Evolutionary conservation across 2,797 vertebrate genomes (phyloP).

Genomic region (Alfaro cultratus): DNA sequence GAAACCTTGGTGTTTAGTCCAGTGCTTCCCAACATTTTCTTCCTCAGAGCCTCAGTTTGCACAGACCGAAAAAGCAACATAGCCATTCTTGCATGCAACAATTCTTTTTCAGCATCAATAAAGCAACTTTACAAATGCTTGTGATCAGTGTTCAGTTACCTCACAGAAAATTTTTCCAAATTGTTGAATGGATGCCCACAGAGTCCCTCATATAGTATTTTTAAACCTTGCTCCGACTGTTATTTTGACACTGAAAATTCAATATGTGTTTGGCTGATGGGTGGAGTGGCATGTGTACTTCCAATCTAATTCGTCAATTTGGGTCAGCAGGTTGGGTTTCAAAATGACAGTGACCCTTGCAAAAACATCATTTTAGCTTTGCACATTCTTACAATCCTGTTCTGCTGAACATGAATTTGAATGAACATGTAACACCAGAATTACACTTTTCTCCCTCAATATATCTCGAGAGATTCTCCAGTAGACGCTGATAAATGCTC

Average conservation of each 20-base stretch:
- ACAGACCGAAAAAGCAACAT: not conserved
- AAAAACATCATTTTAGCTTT: slow-evolving; percentile 15
- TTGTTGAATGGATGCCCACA: slow-evolving; percentile 38
- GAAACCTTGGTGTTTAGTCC: not conserved
- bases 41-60: not conserved
- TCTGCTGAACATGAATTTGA: not conserved
- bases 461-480: not conserved
- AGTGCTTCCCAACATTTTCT: not conserved
- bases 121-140: slow-evolving; percentile 1
- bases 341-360: slow-evolving; percentile 43
- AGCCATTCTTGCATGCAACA: not conserved
- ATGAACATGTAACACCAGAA: not conserved
- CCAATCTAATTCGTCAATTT: slow-evolving; percentile 33
- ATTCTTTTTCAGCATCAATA: not conserved
- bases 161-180: slow-evolving; percentile 36
- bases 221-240: slow-evolving; percentile 24
- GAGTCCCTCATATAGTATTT: not conserved
- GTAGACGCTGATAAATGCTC: not conserved
- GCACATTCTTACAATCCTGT: not conserved
- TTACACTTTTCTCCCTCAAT: not conserved
- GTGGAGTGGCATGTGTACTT: not conserved
- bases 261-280: slow-evolving; percentile 12
- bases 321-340: slow-evolving; percentile 38
- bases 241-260: slow-evolving; percentile 57
- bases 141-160: slow-evolving; percentile 26